Evolutionary conservation across 2,888 invertebrate genomes (phyloP), one percentile per base, ranked within the genome.

Genomic region (Andrena minutula): DNA sequence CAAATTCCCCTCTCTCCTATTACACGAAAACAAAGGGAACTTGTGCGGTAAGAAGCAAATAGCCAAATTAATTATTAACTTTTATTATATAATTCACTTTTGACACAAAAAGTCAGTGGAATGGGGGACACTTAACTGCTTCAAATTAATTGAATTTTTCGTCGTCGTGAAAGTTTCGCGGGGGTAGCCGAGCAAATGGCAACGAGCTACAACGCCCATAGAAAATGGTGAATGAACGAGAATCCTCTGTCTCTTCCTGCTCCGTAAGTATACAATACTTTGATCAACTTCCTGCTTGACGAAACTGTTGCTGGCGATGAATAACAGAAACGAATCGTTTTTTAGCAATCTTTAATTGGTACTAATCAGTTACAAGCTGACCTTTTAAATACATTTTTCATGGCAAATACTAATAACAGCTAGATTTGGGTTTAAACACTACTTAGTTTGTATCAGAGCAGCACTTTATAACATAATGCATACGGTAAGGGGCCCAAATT

Each of bases 101-200:
- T 58, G 4, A 26, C 12, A 2, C 2, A 28, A 12, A 26, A 41
- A 12, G 3, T 16, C 61, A n/a, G 7, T 1, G 12, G 12, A 0
- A 20, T 0, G 8, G 23, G 20, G 7, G 23, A 47, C 16, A 32
- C 35, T 41, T 23, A 49, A 61, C 49, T 23, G 28, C 30, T 23
- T 49, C 47, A 12, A 58, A 70, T 56, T 58, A 61, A 71, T 71
- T 51, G 49, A 71, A 32, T 61, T 61, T 61, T 63, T 61, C 28
- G 26, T 41, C 61, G 35, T 26, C 61, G 35, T 12, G 41, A 35
- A 71, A 71, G 71, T 61, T 71, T 20, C 49, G 26, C 47, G n/a
- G 3, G 49, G 30, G 20, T 70, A 61, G 53, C 16, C 35, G n/a
- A 35, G 32, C 70, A 41, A 70, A 70, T 28, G 58, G 28, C 26